A percentile compares a stretch with the other conserved stretches of the same genome.
Evolutionary conservation across 2,113 vertebrate species (phyloP).

Genomic region (Actenoides hombroni): DNA sequence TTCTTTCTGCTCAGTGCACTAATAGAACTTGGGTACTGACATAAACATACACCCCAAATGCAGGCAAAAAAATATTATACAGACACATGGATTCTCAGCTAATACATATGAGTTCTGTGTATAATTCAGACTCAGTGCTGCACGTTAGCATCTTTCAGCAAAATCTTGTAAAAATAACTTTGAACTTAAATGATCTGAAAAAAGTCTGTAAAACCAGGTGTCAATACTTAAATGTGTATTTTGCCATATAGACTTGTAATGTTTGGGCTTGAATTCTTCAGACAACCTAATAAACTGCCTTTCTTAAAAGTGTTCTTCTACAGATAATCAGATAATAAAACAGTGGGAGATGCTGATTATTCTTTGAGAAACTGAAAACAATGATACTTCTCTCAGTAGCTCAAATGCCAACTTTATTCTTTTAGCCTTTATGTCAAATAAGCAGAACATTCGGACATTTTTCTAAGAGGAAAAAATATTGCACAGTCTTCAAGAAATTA

Average conservation of each 20-base stretch:
- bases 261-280: not conserved
- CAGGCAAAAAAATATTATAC: not conserved
- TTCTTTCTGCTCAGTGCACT: not conserved
- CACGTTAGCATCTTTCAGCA: not conserved
- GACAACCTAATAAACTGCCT: not conserved
- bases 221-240: not conserved
- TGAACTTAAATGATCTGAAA: not conserved
- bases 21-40: not conserved
- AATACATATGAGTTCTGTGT: not conserved
- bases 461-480: conserved; percentile 11
- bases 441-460: not conserved
- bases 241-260: not conserved
- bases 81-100: not conserved
- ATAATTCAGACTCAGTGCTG: not conserved
- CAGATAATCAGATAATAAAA: not conserved
- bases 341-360: not conserved
- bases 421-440: conserved; percentile 27
- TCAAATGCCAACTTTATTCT: not conserved
- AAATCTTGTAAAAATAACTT: not conserved
- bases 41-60: not conserved
- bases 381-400: not conserved
- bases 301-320: not conserved
- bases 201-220: not conserved
- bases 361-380: not conserved
- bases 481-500: not conserved